Base-by-base conservation (phyloP, 2,888 invertebrate genomes). In the Volucella inanis region DNA sequence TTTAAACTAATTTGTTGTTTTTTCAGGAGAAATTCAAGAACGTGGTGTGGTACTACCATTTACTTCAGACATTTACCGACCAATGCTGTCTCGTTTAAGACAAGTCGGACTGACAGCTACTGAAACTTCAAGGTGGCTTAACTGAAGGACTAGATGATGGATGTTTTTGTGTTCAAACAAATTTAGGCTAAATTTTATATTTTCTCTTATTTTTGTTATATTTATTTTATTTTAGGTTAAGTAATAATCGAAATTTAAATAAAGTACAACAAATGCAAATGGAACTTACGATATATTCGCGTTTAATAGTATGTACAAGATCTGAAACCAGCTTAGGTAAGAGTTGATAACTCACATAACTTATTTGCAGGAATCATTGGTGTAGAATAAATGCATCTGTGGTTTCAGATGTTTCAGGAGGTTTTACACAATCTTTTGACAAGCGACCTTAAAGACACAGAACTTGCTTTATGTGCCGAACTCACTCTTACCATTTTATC, bases 11-110 rank as follows among this genome's bases (percentile, higher is more conserved):
- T 6, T 15, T 47, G 61, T 38, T 43, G 11, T 54, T 38, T 72
- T 81, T 0, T 12, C n/a, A 91, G 91, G 98, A 89, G 99, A 99
- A 93, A 99, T 99, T 89, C 99, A 99, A 92, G 95, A 96, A 87
- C 95, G 97, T 80, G 99, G 99, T 3, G 96, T 98, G 87, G 95
- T 99, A 14, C 93, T 98, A 50, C 99, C 99, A 0, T 96, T 99
- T 89, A 94, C 96, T 0, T 95, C 96, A 0, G 98, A 98, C 78
- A 97, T 99, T 82, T 99, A 99, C 93, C 94, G 96, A 82, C 98
- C 99, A 0, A 95, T 99, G 91, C 93, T 99, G 81, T 96, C 96
- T 45, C 94, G 99, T 77, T 94, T 99, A 47, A 94, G 96, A 88
- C 93, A 95, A 41, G 98, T 98, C 92, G 98, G 98, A 39, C 94